Evolutionary conservation across 1,140 invertebrate species (phyloP).

Genomic region (Aphelinus certus): DNA sequence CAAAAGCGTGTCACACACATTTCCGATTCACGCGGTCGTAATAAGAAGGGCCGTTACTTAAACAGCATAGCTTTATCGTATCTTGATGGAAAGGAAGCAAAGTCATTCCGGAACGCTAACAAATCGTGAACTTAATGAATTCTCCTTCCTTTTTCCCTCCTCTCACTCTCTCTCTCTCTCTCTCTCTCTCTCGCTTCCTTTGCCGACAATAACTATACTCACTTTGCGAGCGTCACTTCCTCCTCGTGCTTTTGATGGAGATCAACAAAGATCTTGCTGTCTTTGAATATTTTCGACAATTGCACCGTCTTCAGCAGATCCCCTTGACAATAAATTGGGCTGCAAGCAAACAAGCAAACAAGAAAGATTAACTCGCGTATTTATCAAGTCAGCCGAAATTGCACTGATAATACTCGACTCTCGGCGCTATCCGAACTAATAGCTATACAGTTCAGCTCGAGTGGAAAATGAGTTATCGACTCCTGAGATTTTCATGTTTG

Average conservation of each 20-base stretch:
- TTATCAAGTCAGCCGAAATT: too few relatives aligned
- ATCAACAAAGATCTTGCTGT: conserved; percentile 94
- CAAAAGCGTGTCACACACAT: conserved; percentile 8
- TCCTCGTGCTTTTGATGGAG: conserved; percentile 79
- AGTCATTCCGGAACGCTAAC: too few relatives aligned
- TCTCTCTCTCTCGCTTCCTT: neutral
- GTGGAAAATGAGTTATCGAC: too few relatives aligned
- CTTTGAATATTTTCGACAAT: conserved; percentile 77
- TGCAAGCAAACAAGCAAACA: conserved; percentile 51
- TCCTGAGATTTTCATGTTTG: too few relatives aligned
- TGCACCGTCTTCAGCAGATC: conserved; percentile 83
- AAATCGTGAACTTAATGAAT: too few relatives aligned
- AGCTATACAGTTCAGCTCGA: too few relatives aligned
- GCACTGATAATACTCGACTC: too few relatives aligned
- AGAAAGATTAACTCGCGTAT: too few relatives aligned
- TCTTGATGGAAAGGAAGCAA: too few relatives aligned
- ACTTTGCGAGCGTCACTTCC: conserved; percentile 71
- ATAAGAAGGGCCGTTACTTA: too few relatives aligned
- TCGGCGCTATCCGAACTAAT: too few relatives aligned
- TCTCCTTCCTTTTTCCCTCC: neutral
- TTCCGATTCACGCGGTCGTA: neutral
- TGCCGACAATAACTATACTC: conserved; percentile 45
- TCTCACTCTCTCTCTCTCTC: neutral
- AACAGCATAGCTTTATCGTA: too few relatives aligned
- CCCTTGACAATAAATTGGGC: conserved; percentile 86